These are phyloP conservation scores for Accipiter cooperii DNA, from an alignment of 2,113 vertebrate genomes.

Conservation along the genomic window DNA sequence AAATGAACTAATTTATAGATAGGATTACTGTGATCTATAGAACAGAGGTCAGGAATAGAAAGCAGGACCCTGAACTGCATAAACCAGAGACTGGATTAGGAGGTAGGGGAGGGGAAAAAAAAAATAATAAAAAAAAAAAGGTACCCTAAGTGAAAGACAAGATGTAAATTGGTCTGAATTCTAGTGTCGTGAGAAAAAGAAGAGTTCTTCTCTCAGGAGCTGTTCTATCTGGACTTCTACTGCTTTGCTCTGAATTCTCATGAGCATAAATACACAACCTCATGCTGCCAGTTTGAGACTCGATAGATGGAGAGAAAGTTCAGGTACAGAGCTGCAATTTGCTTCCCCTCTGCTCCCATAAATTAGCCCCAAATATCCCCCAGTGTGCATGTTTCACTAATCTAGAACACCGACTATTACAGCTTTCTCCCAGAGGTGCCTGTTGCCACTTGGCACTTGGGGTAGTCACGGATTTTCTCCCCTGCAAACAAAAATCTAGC, in stretches of 20 bases:
- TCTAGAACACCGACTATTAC: background rate
- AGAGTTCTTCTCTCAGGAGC: background rate
- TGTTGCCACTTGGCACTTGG: background rate
- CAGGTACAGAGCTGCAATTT: background rate
- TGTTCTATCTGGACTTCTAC: background rate
- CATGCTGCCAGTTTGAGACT: background rate
- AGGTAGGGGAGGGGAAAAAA: background rate
- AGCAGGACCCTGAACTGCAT: background rate
- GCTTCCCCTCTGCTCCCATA: background rate
- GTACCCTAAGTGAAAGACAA: background rate
- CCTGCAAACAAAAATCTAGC: background rate
- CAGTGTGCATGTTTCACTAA: background rate
- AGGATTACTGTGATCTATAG: background rate
- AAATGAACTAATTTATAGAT: conserved; percentile 40
- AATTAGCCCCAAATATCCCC: background rate
- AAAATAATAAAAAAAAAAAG: background rate
- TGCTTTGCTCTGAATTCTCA: background rate
- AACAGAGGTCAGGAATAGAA: background rate
- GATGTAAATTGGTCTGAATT: background rate
- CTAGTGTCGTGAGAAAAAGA: background rate
- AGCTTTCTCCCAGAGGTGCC: background rate
- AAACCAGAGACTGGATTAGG: background rate
- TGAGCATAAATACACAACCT: background rate
- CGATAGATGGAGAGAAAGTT: background rate
- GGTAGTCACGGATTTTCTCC: background rate